phyloP scores from a whole-genome alignment of 2,888 invertebrate genomes.

The Melanotus villosus region DNA sequence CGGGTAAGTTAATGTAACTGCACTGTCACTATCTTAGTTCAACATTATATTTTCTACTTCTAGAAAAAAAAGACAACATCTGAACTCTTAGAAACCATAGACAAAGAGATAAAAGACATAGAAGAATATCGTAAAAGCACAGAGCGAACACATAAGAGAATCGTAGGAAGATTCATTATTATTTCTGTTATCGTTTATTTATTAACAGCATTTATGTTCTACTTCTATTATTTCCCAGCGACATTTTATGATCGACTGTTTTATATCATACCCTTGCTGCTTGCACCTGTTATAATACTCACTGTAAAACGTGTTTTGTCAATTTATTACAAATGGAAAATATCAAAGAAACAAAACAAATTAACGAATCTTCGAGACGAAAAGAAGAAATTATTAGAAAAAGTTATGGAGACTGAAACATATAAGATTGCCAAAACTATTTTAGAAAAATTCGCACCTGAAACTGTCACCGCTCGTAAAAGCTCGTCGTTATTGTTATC shows the following conservation, averaged over 20 bases:
- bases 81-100: constrained; percentile 78
- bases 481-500: not conserved
- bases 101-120: constrained; percentile 84
- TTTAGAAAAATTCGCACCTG: constrained; percentile 87
- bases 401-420: constrained; percentile 97
- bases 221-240: constrained; percentile 76
- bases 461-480: constrained; percentile 70
- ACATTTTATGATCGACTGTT: constrained; percentile 81
- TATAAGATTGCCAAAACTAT: constrained; percentile 95
- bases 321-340: constrained; percentile 90
- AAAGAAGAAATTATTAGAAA: constrained; percentile 91
- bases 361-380: constrained; percentile 81
- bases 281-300: constrained; percentile 86
- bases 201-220: constrained; percentile 78
- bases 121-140: constrained; percentile 86
- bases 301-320: constrained; percentile 84
- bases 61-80: constrained; percentile 73
- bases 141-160: constrained; percentile 84
- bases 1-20: constrained; percentile 71
- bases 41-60: no score
- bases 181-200: constrained; percentile 81
- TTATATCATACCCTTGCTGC: constrained; percentile 83
- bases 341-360: constrained; percentile 83
- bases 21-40: no score
- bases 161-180: constrained; percentile 83